Conservation (phyloP, 2,797 vertebrate species). For the Alfaro cultratus region DNA sequence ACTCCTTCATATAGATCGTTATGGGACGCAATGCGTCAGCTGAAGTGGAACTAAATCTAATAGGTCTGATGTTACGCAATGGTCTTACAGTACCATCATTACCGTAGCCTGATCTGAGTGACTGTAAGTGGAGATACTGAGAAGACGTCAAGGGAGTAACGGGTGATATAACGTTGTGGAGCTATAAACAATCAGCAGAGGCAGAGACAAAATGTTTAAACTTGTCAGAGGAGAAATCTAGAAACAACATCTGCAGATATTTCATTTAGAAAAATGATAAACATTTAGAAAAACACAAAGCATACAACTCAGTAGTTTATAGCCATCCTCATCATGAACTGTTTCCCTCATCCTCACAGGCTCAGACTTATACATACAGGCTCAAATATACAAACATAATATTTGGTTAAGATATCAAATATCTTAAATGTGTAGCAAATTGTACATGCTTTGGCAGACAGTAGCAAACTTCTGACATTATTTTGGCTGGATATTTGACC, state of each 20-base stretch:
- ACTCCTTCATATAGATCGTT: not conserved
- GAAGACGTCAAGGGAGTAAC: conserved; percentile 2
- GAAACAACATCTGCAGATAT: not conserved
- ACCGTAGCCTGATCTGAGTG: conserved; percentile 1
- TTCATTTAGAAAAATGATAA: not conserved
- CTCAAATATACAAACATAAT: not conserved
- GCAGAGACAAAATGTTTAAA: not conserved
- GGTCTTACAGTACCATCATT: not conserved
- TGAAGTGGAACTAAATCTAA: conserved; percentile 7
- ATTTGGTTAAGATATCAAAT: not conserved
- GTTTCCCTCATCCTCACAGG: not conserved
- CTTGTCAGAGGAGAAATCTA: not conserved
- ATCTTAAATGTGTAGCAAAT: not conserved
- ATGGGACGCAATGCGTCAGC: not conserved
- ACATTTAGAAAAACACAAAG: not conserved
- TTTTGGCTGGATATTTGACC: not conserved
- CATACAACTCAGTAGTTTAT: not conserved
- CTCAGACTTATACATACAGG: not conserved
- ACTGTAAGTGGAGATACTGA: conserved; percentile 24
- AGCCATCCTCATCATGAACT: not conserved
- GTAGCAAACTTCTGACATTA: not conserved
- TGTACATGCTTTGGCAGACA: not conserved
- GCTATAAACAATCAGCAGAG: not conserved
- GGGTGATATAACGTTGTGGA: conserved; percentile 3
- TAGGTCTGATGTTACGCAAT: conserved; percentile 26